Conservation (phyloP, 1,140 invertebrate species). For the Campoletis sonorensis region DNA sequence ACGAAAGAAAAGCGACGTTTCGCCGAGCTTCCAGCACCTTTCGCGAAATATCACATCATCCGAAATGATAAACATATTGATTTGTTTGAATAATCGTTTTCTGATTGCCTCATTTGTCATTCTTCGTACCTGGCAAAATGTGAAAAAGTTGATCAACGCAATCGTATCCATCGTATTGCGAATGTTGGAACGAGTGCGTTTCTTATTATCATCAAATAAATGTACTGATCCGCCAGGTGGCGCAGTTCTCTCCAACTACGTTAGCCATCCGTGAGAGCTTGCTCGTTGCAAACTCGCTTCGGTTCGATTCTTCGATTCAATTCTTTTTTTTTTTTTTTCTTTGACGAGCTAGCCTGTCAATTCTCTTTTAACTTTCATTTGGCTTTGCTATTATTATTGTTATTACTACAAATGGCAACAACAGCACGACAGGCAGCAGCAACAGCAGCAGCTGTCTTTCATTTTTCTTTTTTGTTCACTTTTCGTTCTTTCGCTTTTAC, state of each 20-base stretch:
- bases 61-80: neutral
- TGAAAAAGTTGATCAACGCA: neutral
- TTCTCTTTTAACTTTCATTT: neutral
- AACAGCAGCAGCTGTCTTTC: constrained; percentile 26
- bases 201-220: neutral
- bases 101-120: neutral
- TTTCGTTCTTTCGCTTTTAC: constrained; percentile 13
- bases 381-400: neutral
- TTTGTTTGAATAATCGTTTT: neutral
- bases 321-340: too few species aligned
- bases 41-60: constrained; percentile 11
- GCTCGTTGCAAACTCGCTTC: neutral
- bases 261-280: neutral
- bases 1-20: constrained; percentile 76
- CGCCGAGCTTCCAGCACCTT: constrained; percentile 64
- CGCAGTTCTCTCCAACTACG: neutral
- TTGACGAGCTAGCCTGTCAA: neutral
- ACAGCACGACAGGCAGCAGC: constrained; percentile 32
- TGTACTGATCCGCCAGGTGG: constrained; percentile 27
- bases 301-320: neutral
- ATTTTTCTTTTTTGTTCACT: neutral
- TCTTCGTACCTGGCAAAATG: neutral
- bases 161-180: neutral
- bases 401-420: neutral
- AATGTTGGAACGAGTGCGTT: constrained; percentile 28